Evolutionary conservation across 2,888 invertebrate species (phyloP).

Genomic region (Harmothoe impar): DNA sequence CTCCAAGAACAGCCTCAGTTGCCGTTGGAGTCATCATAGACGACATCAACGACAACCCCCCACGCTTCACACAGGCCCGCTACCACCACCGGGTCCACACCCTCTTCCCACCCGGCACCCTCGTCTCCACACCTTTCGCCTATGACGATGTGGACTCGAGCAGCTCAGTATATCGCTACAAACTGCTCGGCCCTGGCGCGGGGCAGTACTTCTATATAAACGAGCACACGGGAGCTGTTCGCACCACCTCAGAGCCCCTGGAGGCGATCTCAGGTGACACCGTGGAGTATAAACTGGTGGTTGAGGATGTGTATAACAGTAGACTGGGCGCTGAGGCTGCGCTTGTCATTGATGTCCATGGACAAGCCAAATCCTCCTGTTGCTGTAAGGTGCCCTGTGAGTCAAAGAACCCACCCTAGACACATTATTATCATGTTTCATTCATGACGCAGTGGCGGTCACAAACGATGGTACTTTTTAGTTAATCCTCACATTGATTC

Average conservation of each 20-base stretch:
- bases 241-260: slow-evolving; percentile 64
- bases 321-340: slow-evolving; percentile 49
- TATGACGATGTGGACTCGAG: slow-evolving; percentile 70
- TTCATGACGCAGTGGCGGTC: too few species aligned
- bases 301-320: slow-evolving; percentile 46
- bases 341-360: slow-evolving; percentile 30
- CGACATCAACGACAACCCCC: slow-evolving; percentile 73
- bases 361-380: background rate
- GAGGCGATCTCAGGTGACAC: background rate
- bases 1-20: slow-evolving; percentile 66
- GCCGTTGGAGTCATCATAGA: slow-evolving; percentile 70
- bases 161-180: slow-evolving; percentile 69
- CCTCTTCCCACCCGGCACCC: slow-evolving; percentile 68
- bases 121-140: slow-evolving; percentile 72
- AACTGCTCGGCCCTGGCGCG: slow-evolving; percentile 64
- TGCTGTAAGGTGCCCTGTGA: slow-evolving; percentile 61
- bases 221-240: slow-evolving; percentile 67
- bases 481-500: too few species aligned
- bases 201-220: slow-evolving; percentile 69
- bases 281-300: slow-evolving; percentile 51
- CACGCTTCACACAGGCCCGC: slow-evolving; percentile 67
- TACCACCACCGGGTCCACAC: slow-evolving; percentile 70
- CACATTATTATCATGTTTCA: too few species aligned
- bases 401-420: background rate
- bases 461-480: too few species aligned